Conservation (phyloP, 2,888 invertebrate genomes). For the Caenorhabditis virilis region DNA sequence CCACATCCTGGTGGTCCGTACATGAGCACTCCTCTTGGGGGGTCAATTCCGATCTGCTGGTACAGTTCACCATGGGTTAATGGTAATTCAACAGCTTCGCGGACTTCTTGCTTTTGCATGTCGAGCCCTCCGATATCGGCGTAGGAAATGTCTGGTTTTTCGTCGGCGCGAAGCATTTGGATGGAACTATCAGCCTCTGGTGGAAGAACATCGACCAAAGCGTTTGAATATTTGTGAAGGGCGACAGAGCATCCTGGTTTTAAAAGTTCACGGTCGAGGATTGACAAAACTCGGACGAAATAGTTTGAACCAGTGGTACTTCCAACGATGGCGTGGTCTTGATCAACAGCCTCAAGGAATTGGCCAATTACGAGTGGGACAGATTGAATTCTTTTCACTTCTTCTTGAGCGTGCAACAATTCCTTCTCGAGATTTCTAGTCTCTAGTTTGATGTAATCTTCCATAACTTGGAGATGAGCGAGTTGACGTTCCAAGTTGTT, state of each 20-base stretch:
- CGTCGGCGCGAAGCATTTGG: slow-evolving; percentile 87
- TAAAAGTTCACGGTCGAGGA: slow-evolving; percentile 92
- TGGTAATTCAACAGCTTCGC: slow-evolving; percentile 96
- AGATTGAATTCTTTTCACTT: slow-evolving; percentile 95
- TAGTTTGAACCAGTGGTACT: slow-evolving; percentile 98
- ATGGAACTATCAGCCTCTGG: slow-evolving; percentile 99
- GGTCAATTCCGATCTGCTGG: slow-evolving; percentile 95
- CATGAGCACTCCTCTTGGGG: slow-evolving; percentile 95
- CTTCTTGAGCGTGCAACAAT: slow-evolving; percentile 90
- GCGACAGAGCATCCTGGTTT: slow-evolving; percentile 98
- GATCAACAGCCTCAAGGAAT: slow-evolving; percentile 98
- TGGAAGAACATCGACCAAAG: slow-evolving; percentile 96
- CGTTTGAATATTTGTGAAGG: slow-evolving; percentile 97
- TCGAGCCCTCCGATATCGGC: slow-evolving; percentile 99
- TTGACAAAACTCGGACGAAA: slow-evolving; percentile 95
- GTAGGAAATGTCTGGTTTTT: slow-evolving; percentile 87
- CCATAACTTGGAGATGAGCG: slow-evolving; percentile 96
- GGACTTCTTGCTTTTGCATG: slow-evolving; percentile 97
- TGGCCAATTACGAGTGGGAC: slow-evolving; percentile 98
- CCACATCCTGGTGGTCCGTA: slow-evolving; percentile 99
- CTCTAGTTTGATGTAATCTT: slow-evolving; percentile 99
- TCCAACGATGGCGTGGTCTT: slow-evolving; percentile 97
- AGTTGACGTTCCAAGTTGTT: slow-evolving; percentile 93
- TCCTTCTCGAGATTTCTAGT: slow-evolving; percentile 97
- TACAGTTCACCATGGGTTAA: slow-evolving; percentile 97